These are phyloP conservation scores for Drosophila quinaria DNA, from an alignment of 2,888 invertebrate genomes.

Conservation along the genomic window DNA sequence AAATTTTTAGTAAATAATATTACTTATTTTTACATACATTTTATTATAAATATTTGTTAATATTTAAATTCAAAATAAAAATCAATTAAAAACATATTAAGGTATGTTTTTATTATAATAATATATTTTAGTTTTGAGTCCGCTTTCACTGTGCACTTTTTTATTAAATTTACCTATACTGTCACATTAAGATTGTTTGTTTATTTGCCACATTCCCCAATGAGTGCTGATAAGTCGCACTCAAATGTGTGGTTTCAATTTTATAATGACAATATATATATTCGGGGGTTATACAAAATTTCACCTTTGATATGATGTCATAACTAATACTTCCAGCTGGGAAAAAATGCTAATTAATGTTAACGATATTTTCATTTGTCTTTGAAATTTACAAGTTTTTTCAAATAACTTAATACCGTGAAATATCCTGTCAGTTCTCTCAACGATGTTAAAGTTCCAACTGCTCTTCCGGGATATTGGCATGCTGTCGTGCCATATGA, in stretches of 20 bases:
- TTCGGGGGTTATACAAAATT: constrained; percentile 17
- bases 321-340: constrained; percentile 35
- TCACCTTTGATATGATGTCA: constrained; percentile 22
- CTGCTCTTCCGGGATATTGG: constrained; percentile 52
- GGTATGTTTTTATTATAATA: no score
- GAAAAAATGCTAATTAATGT: not conserved
- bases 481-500: constrained; percentile 72
- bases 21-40: no score
- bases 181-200: not conserved
- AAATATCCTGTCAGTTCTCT: not conserved
- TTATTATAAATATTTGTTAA: not conserved
- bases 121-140: not conserved
- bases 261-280: not conserved
- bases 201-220: constrained; percentile 4
- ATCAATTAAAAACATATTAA: not conserved
- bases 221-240: constrained; percentile 6
- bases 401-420: not conserved
- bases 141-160: not conserved
- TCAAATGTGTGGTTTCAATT: not conserved
- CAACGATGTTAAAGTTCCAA: constrained; percentile 31
- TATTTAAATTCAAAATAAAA: not conserved
- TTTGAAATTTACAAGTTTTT: not conserved
- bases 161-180: no score
- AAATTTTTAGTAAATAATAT: no score
- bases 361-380: not conserved